Evolutionary conservation across 2,113 vertebrate genomes (phyloP), one percentile per base, ranked within the genome.

Genomic region (Tragelaphus buxtoni): DNA sequence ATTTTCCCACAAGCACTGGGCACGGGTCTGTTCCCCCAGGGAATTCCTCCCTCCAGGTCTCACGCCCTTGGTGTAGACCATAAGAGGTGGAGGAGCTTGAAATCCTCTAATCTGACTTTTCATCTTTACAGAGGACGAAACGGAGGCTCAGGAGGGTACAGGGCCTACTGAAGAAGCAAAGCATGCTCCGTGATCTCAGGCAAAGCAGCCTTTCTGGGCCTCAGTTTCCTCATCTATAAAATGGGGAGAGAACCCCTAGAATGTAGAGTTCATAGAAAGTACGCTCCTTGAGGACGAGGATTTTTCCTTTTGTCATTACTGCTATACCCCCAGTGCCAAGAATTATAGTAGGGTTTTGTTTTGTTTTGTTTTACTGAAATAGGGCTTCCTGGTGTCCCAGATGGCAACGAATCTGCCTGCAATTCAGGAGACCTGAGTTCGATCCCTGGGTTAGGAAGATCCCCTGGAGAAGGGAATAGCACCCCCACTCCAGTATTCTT

Each of bases 21-120:
- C 51, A 3, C 0, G 0, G 4, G 3, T 28, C 16, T 9, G 1
- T 11, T 2, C 28, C 55, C 39, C 35, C 9, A 72, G 14, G 63
- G 39, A 65, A 63, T n/a, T n/a, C 2, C 22, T 47, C 63, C 22
- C 3, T 79, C 20, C 45, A 4, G 22, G 53, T 28, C 14, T 47
- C 17, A 74, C 2, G 7, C 26, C 58, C 2, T 51, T 14, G 1
- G 26, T 26, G 24, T 10, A 95, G 74, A 69, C 18, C 20, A 3
- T 28, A n/a, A 20, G 39, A 26, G 18, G 30, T 26, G 6, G 14
- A 58, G 35, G 22, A 47, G 30, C 42, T 58, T 65, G 17, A 58
- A 69, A 22, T 8, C n/a, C 53, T 85, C 60, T 24, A 3, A 10
- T 69, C 20, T 51, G 26, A 81, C 30, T 56, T 26, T 55, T 7